Percentiles rank a stretch among this genome's conserved stretches.
These are phyloP conservation scores for Andrena chrysosceles DNA, from an alignment of 2,888 invertebrate genomes.

Conservation along the genomic window DNA sequence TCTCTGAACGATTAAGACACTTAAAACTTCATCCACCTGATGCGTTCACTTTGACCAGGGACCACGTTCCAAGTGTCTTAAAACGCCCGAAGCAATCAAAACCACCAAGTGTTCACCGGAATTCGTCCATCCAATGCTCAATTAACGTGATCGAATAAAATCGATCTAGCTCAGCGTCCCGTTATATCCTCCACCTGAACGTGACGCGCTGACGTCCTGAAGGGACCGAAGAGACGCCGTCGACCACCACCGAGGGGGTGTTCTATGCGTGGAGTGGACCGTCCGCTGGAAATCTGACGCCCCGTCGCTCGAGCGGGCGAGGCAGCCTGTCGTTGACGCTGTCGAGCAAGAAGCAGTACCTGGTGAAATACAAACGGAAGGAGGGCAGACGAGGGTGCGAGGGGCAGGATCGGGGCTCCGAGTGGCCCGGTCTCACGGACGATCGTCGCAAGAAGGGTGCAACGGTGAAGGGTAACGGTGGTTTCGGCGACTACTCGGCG, in stretches of 20 bases:
- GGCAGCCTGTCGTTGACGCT: slow-evolving; percentile 70
- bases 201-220: slow-evolving; percentile 43
- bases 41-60: neutral
- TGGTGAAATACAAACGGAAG: slow-evolving; percentile 69
- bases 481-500: slow-evolving; percentile 84
- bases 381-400: slow-evolving; percentile 42
- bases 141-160: neutral
- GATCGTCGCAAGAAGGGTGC: slow-evolving; percentile 71
- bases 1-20: neutral
- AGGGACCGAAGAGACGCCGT: neutral
- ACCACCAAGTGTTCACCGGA: too few species aligned
- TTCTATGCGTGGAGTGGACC: slow-evolving; percentile 56
- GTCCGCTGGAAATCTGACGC: slow-evolving; percentile 69
- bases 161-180: neutral
- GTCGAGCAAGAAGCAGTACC: slow-evolving; percentile 57
- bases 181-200: neutral
- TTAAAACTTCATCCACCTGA: neutral
- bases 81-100: too few species aligned
- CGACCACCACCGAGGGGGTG: slow-evolving; percentile 32
- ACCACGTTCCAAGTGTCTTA: neutral
- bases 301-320: slow-evolving; percentile 65
- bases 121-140: too few species aligned
- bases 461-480: slow-evolving; percentile 84
- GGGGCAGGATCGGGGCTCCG: slow-evolving; percentile 48
- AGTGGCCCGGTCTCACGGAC: slow-evolving; percentile 67